phyloP scores from a whole-genome alignment of 2,797 vertebrate genomes.

The Crax fasciolata region DNA sequence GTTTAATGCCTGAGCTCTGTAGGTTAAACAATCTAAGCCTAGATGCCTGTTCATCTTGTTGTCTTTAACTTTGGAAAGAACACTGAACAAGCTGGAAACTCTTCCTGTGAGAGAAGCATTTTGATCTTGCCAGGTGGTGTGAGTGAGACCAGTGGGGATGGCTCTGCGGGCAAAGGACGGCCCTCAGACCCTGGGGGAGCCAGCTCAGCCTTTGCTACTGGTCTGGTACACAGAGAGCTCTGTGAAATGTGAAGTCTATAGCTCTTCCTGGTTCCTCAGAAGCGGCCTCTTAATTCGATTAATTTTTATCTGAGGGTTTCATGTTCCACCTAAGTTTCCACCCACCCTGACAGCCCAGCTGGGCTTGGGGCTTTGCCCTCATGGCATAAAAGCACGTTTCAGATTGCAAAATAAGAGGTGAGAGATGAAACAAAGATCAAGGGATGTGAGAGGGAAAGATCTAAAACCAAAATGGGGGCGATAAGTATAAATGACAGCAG shows the following conservation, averaged over 20 bases:
- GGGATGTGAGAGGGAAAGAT: background rate
- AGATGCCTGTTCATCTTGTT: background rate
- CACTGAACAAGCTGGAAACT: background rate
- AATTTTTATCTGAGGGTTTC: background rate
- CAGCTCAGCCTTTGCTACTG: background rate
- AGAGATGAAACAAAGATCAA: background rate
- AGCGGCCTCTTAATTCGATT: background rate
- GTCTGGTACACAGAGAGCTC: background rate
- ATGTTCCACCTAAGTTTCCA: background rate
- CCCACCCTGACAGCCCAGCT: background rate
- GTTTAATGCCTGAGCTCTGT: background rate
- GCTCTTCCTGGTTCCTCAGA: background rate
- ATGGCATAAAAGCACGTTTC: fast-evolving
- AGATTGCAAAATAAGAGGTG: background rate
- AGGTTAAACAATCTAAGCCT: background rate
- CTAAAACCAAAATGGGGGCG: background rate
- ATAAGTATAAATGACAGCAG: background rate
- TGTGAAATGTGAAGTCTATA: background rate
- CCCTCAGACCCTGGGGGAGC: background rate
- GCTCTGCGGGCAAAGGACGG: background rate
- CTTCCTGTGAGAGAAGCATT: background rate
- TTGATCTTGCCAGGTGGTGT: background rate
- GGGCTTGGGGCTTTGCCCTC: background rate
- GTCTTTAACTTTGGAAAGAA: background rate
- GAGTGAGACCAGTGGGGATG: background rate